These are phyloP conservation scores for Epizoanthus rinbou DNA, from an alignment of 92 coral and sea anemone genomes.

Conservation along the genomic window DNA sequence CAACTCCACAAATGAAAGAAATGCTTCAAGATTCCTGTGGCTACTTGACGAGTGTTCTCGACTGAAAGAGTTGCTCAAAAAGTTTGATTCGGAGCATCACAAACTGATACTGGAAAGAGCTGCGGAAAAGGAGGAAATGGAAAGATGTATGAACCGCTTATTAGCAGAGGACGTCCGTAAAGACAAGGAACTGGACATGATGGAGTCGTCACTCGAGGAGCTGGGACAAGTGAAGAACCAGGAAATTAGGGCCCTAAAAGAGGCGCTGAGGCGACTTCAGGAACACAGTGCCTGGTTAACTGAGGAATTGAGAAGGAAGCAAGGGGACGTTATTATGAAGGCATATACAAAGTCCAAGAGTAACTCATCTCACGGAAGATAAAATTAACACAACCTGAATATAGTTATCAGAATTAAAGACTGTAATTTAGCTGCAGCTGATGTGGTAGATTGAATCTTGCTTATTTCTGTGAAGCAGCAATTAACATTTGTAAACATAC, in stretches of 20 bases:
- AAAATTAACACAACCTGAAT: too few species aligned
- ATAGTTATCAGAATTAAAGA: too few species aligned
- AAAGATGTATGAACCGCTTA: background rate
- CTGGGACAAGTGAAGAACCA: slow-evolving; percentile 19
- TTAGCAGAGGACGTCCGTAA: background rate
- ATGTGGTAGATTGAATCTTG: too few species aligned
- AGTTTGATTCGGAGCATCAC: background rate
- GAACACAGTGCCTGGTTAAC: background rate
- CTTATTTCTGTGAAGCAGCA: too few species aligned
- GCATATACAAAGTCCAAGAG: too few species aligned
- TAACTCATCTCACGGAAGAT: too few species aligned
- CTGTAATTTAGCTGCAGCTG: too few species aligned
- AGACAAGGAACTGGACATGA: slow-evolving; percentile 31
- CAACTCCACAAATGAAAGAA: background rate
- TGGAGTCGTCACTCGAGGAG: slow-evolving; percentile 30
- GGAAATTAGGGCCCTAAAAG: slow-evolving; percentile 7
- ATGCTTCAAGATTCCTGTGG: background rate
- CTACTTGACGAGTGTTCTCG: slow-evolving; percentile 4
- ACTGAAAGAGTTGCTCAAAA: slow-evolving; percentile 12
- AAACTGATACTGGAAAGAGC: background rate
- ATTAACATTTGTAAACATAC: too few species aligned
- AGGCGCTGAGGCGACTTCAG: slow-evolving; percentile 1
- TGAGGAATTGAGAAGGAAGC: slow-evolving; percentile 1
- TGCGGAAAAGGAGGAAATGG: slow-evolving; percentile 14
- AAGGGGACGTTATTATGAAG: background rate